Percentiles rank a stretch among this genome's conserved stretches.
Conservation (phyloP, 1,140 invertebrate genomes). For the Neuroterus valhalla region DNA sequence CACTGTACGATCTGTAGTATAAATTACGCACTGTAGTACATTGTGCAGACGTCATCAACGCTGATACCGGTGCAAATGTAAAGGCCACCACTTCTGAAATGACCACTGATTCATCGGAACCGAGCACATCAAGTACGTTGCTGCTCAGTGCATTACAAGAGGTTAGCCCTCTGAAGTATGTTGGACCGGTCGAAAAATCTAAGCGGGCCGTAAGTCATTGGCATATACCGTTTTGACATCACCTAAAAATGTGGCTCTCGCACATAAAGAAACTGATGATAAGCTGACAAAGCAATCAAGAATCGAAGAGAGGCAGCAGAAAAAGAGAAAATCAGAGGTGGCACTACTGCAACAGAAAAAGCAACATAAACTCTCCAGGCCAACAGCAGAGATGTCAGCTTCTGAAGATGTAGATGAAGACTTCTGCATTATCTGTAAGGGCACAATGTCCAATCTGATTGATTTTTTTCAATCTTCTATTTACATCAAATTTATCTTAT, state of each 20-base stretch:
- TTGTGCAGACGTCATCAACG: no score
- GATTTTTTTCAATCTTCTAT: no score
- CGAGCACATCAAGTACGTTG: background rate
- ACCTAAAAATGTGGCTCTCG: background rate
- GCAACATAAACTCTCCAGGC: background rate
- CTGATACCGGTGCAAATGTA: no score
- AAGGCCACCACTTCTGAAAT: background rate
- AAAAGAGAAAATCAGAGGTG: background rate
- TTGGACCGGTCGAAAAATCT: background rate
- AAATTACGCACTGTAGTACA: no score
- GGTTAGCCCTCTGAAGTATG: background rate
- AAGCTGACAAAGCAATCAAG: background rate
- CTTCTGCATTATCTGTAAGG: no score
- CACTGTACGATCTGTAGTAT: no score
- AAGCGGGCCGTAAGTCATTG: background rate
- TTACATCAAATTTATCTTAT: no score
- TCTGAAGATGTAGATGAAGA: no score
- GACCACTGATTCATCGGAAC: background rate
- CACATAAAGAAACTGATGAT: background rate
- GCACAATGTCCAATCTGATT: no score
- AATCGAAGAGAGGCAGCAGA: background rate
- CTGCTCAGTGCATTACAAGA: background rate
- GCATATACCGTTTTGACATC: background rate
- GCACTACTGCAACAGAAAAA: background rate
- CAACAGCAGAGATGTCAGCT: no score